Percentiles rank a stretch among this genome's conserved stretches.
Evolutionary conservation across 2,113 vertebrate species (phyloP).

Genomic region (Atractosteus spatula): DNA sequence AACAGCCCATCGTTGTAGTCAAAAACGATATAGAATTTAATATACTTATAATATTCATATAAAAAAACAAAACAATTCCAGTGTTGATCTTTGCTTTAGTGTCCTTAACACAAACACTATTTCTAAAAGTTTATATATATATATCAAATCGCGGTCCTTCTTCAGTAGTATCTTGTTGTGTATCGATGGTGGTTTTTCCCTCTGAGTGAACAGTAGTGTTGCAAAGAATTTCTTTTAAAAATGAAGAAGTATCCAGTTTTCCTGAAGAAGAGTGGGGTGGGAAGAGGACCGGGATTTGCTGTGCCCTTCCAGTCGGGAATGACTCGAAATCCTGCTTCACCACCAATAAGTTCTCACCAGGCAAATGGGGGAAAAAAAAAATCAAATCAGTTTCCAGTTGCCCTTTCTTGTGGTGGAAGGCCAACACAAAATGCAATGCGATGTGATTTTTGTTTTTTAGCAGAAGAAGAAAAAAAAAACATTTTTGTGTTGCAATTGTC

Average conservation of each 20-base stretch:
- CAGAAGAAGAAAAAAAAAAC: too few relatives aligned
- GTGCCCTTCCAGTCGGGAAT: too few relatives aligned
- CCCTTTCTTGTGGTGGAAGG: too few relatives aligned
- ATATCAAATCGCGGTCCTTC: conserved; percentile 31
- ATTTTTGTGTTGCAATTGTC: too few relatives aligned
- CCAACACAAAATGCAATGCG: too few relatives aligned
- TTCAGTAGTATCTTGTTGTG: conserved; percentile 64
- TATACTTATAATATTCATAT: conserved; percentile 8
- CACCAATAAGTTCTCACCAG: too few relatives aligned
- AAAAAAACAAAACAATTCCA: conserved; percentile 61
- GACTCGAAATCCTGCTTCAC: too few relatives aligned
- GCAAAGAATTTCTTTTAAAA: neutral
- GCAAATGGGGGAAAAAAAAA: too few relatives aligned
- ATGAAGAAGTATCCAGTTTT: neutral
- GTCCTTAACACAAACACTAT: conserved; percentile 55
- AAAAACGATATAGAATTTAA: neutral
- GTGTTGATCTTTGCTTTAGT: conserved; percentile 69
- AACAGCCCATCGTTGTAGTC: neutral
- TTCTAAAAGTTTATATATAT: conserved; percentile 35
- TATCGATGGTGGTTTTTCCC: conserved; percentile 24
- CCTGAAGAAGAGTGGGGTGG: neutral
- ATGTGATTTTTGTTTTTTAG: too few relatives aligned
- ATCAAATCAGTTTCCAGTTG: too few relatives aligned
- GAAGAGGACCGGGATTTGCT: too few relatives aligned
- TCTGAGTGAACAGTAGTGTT: conserved; percentile 16